Evolutionary conservation across 2,888 invertebrate species (phyloP).

Genomic region (Norana najaformis): DNA sequence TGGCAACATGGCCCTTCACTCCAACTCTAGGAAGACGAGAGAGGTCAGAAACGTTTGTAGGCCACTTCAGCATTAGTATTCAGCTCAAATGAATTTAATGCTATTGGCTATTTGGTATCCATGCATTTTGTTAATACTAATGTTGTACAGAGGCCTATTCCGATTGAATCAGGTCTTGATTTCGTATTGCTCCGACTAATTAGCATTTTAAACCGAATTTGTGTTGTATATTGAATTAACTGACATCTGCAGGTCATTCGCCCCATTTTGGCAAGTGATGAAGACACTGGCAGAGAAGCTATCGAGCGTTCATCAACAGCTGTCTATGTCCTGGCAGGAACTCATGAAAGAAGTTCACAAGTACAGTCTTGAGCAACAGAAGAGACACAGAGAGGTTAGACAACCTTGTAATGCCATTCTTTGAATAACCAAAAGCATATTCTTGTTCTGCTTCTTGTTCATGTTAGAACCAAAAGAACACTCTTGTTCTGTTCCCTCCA

Average conservation of each 20-base stretch:
- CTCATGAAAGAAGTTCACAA: constrained; percentile 92
- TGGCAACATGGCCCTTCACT: too few species aligned
- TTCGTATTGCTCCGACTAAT: neutral
- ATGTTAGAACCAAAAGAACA: neutral
- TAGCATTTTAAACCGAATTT: neutral
- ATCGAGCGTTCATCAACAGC: constrained; percentile 84
- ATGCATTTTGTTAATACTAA: neutral
- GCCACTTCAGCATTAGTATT: neutral
- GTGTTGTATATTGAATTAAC: neutral
- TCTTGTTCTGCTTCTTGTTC: too few species aligned
- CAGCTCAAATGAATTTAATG: neutral
- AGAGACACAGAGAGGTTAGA: constrained; percentile 83
- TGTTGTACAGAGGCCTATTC: neutral
- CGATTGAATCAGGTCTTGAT: neutral
- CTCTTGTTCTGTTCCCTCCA: neutral
- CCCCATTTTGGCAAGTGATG: constrained; percentile 88
- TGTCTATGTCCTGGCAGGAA: constrained; percentile 85
- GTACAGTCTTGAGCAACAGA: constrained; percentile 94
- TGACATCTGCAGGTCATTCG: constrained; percentile 78
- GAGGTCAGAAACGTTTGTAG: neutral
- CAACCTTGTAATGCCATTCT: neutral
- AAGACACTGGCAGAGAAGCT: constrained; percentile 87
- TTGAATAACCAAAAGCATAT: neutral
- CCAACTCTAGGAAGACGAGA: too few species aligned
- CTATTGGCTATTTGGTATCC: neutral